phyloP scores from a whole-genome alignment of 2,888 invertebrate species.

The Cremastinae sp. region DNA sequence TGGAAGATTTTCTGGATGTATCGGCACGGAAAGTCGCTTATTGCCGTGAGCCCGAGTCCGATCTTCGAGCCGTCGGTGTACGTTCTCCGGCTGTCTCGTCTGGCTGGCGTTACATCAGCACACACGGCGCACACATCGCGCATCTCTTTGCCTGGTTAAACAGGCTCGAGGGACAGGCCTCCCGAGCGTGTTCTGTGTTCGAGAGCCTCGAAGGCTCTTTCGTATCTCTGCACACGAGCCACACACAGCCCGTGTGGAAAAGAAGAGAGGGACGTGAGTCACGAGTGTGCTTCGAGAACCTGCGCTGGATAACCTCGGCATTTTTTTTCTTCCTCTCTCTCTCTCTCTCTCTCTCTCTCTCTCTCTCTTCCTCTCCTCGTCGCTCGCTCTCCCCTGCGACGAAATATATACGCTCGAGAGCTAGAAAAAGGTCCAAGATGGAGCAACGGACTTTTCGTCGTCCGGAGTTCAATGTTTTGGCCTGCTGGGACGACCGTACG shows the following conservation, averaged over 20 bases:
- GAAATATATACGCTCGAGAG: too few relatives aligned
- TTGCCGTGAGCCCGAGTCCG: not conserved
- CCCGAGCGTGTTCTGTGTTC: slow-evolving; percentile 30
- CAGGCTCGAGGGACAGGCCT: slow-evolving; percentile 15
- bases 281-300: slow-evolving; percentile 39
- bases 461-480: too few relatives aligned
- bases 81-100: slow-evolving; percentile 16
- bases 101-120: slow-evolving; percentile 52
- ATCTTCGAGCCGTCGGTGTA: slow-evolving; percentile 9
- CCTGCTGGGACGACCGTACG: too few relatives aligned
- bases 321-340: slow-evolving; percentile 7
- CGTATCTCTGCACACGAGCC: slow-evolving; percentile 31
- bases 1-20: slow-evolving; percentile 20
- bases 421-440: too few relatives aligned
- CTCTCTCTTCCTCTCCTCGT: not conserved
- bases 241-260: slow-evolving; percentile 6
- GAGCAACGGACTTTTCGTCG: too few relatives aligned
- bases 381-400: too few relatives aligned
- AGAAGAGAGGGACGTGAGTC: slow-evolving; percentile 35
- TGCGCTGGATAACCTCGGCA: slow-evolving; percentile 29
- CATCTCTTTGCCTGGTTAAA: slow-evolving; percentile 16
- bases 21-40: slow-evolving; percentile 16
- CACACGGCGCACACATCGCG: slow-evolving; percentile 13
- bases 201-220: slow-evolving; percentile 38
- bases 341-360: not conserved